Evolutionary conservation across 2,113 vertebrate species (phyloP).

Genomic region (Cochlearius cochlearius): DNA sequence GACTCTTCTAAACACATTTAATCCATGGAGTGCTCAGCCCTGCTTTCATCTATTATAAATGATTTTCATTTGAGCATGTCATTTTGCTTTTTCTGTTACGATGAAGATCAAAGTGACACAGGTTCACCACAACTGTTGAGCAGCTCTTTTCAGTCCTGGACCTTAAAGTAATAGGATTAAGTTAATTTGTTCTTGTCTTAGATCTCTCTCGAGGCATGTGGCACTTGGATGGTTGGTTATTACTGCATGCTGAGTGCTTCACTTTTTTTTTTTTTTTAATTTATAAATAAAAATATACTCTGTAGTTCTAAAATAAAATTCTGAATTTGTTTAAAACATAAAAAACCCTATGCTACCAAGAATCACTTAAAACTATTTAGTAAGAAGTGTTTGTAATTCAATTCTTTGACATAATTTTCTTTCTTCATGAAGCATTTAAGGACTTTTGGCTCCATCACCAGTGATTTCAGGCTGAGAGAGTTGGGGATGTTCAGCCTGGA

Average conservation of each 20-base stretch:
- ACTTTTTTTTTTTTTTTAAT: neutral
- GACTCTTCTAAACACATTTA: neutral
- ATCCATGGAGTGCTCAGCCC: slow-evolving; percentile 27
- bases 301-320: neutral
- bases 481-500: no score
- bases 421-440: neutral
- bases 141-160: slow-evolving; percentile 45
- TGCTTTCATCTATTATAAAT: slow-evolving; percentile 64
- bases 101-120: slow-evolving; percentile 67
- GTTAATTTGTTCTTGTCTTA: slow-evolving; percentile 68
- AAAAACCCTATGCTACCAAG: neutral
- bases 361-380: neutral
- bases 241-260: neutral
- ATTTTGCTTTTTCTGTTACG: slow-evolving; percentile 59
- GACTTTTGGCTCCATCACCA: neutral
- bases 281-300: neutral
- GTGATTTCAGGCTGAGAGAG: neutral
- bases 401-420: neutral
- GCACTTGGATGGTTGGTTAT: neutral
- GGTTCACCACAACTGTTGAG: slow-evolving; percentile 36
- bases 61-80: slow-evolving; percentile 62
- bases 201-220: slow-evolving; percentile 61
- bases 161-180: slow-evolving; percentile 67
- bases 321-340: neutral
- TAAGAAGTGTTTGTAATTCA: neutral